Percentiles rank a stretch among this genome's conserved stretches.
These are phyloP conservation scores for Chrysolina americana DNA, from an alignment of 2,888 invertebrate species.

Conservation along the genomic window DNA sequence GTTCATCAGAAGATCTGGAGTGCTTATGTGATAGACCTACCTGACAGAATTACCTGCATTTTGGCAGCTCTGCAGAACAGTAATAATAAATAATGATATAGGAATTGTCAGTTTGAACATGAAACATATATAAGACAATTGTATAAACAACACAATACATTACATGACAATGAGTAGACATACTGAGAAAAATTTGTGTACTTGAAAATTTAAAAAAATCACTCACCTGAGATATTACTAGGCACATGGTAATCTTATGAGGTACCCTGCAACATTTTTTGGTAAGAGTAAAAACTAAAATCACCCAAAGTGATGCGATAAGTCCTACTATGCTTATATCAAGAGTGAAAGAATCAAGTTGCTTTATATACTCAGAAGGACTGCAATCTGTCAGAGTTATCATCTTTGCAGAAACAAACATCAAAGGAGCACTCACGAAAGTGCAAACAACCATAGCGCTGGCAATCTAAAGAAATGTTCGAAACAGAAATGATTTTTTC, in stretches of 20 bases:
- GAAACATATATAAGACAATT: too few relatives aligned
- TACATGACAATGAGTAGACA: too few relatives aligned
- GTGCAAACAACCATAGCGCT: conserved; percentile 96
- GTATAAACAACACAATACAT: too few relatives aligned
- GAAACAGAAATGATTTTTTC: not conserved
- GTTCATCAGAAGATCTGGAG: too few relatives aligned
- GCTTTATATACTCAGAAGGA: conserved; percentile 81
- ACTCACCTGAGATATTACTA: conserved; percentile 85
- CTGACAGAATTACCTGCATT: too few relatives aligned
- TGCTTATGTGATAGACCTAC: too few relatives aligned
- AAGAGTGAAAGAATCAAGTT: conserved; percentile 85
- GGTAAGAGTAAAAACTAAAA: conserved; percentile 81
- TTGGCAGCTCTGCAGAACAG: too few relatives aligned
- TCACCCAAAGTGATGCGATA: conserved; percentile 84
- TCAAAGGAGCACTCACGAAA: conserved; percentile 93
- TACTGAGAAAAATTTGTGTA: too few relatives aligned
- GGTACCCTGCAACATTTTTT: conserved; percentile 85
- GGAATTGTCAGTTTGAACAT: too few relatives aligned
- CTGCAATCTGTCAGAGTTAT: conserved; percentile 82
- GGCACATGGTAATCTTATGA: conserved; percentile 84
- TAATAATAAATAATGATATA: too few relatives aligned
- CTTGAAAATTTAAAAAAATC: not conserved
- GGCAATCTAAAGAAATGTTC: conserved; percentile 80
- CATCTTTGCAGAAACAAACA: conserved; percentile 96
- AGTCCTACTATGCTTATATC: conserved; percentile 87